Conservation (phyloP, 2,888 invertebrate genomes). For the Cephus pygmeus region DNA sequence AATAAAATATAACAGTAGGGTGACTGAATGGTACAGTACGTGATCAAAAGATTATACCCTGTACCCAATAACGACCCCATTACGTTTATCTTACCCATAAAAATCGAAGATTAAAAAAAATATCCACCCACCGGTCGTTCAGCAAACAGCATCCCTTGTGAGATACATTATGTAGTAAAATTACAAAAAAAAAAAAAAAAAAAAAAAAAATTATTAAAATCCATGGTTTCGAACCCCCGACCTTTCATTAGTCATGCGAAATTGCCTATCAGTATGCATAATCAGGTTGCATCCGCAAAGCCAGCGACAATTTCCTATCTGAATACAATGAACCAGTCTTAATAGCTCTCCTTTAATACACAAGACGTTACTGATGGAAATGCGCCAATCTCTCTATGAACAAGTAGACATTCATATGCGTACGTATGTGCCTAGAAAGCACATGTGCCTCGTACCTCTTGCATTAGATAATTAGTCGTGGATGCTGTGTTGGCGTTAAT, state of each 20-base stretch:
- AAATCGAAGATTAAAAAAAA: neutral
- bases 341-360: conserved; percentile 34
- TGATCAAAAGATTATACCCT: conserved; percentile 9
- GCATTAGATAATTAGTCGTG: conserved; percentile 43
- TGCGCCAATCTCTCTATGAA: neutral
- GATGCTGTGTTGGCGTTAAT: conserved; percentile 31
- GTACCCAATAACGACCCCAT: conserved; percentile 7
- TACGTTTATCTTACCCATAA: neutral
- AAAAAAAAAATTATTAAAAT: neutral
- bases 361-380: neutral
- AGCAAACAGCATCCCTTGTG: neutral
- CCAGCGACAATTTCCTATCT: conserved; percentile 35
- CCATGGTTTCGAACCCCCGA: neutral
- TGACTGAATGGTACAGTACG: conserved; percentile 12
- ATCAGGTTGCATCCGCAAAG: neutral
- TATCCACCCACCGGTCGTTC: neutral
- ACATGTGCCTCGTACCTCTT: neutral
- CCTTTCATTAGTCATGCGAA: neutral
- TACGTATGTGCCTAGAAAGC: neutral
- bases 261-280: neutral
- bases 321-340: conserved; percentile 60
- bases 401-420: neutral
- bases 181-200: neutral
- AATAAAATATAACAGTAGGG: conserved; percentile 38
- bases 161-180: neutral